A percentile compares a stretch with the other conserved stretches of the same genome.
phyloP scores from a whole-genome alignment of 2,888 invertebrate genomes.

The Thera obeliscata region DNA sequence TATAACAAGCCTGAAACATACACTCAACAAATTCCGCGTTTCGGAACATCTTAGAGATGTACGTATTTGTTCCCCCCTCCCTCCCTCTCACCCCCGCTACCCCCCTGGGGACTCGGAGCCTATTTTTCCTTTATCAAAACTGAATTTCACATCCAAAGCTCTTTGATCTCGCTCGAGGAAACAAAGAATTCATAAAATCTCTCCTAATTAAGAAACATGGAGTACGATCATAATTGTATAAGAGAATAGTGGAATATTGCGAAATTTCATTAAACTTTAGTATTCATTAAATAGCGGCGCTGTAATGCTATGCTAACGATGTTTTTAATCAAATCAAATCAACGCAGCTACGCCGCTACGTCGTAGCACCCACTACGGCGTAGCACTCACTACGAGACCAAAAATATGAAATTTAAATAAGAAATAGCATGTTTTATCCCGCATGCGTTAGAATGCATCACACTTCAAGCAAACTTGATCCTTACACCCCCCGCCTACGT shows the following conservation, averaged over 20 bases:
- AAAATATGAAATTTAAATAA: slow-evolving; percentile 28
- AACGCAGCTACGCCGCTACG: slow-evolving; percentile 26
- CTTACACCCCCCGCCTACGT: background rate
- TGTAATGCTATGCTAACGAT: slow-evolving; percentile 41
- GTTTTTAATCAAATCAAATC: slow-evolving; percentile 50
- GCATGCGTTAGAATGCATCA: background rate
- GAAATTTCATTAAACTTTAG: slow-evolving; percentile 27
- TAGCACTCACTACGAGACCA: slow-evolving; percentile 23
- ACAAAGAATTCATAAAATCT: slow-evolving; percentile 28
- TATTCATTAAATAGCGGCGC: slow-evolving; percentile 30
- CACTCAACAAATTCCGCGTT: slow-evolving; percentile 15
- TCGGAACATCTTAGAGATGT: slow-evolving; percentile 11
- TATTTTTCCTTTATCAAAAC: slow-evolving; percentile 29
- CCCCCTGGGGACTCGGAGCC: background rate
- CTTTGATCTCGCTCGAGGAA: slow-evolving; percentile 27
- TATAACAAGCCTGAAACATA: slow-evolving; percentile 15
- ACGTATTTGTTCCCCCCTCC: slow-evolving; percentile 8
- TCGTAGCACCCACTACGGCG: slow-evolving; percentile 18
- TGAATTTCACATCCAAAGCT: slow-evolving; percentile 27
- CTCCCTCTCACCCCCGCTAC: background rate
- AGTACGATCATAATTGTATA: slow-evolving; percentile 9
- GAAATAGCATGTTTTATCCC: slow-evolving; percentile 19
- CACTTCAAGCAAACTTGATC: background rate
- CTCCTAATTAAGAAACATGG: slow-evolving; percentile 23
- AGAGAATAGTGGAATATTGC: slow-evolving; percentile 20